These are phyloP conservation scores for Danio jaintianensis DNA, from an alignment of 2,797 vertebrate species.

Conservation along the genomic window DNA sequence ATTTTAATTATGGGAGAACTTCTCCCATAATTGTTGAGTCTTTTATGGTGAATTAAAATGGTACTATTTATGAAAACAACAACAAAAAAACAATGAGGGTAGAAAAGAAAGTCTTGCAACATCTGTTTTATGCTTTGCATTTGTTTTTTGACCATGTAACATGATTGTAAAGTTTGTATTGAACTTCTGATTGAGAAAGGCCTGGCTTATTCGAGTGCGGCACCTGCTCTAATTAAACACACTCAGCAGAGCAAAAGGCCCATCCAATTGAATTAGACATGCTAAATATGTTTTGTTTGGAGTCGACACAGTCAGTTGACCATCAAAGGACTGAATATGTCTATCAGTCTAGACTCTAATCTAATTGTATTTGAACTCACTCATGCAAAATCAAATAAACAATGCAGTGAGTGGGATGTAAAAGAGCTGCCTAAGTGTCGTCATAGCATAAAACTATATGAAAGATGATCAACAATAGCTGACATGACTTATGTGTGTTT, in stretches of 20 bases:
- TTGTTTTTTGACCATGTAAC: neutral
- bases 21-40: too few relatives aligned
- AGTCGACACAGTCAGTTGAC: slow-evolving; percentile 23
- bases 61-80: neutral
- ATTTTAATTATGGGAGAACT: too few relatives aligned
- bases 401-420: slow-evolving; percentile 45
- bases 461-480: slow-evolving; percentile 40
- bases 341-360: slow-evolving; percentile 50
- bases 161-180: neutral
- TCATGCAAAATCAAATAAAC: slow-evolving; percentile 51
- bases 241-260: slow-evolving; percentile 17
- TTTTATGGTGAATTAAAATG: neutral
- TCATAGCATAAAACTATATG: slow-evolving; percentile 31
- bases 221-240: slow-evolving; percentile 42
- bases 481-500: slow-evolving; percentile 31
- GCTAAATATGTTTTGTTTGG: slow-evolving; percentile 37
- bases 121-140: neutral
- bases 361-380: slow-evolving; percentile 39
- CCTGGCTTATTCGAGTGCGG: slow-evolving; percentile 19
- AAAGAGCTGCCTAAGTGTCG: slow-evolving; percentile 44
- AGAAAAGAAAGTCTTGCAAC: neutral
- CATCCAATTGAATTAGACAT: slow-evolving; percentile 49
- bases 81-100: neutral
- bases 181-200: slow-evolving; percentile 12
- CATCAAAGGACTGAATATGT: slow-evolving; percentile 42